Conservation (phyloP, 2,113 vertebrate species). For the Siphamia tubifer region DNA sequence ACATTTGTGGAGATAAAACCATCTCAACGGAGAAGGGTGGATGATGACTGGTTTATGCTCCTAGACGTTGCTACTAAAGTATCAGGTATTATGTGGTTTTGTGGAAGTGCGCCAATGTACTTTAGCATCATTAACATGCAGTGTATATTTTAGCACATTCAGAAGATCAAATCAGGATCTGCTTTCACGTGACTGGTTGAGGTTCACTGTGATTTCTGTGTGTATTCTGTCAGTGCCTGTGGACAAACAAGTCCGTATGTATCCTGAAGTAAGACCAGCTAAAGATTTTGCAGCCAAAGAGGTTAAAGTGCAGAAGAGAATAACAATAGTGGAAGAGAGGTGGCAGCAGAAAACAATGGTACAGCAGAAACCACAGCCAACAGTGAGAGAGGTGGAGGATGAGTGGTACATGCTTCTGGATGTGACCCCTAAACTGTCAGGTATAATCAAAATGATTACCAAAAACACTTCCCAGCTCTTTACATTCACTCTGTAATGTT, state of each 20-base stretch:
- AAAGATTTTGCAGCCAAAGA: constrained; percentile 27
- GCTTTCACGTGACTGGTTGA: no score
- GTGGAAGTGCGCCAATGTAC: no score
- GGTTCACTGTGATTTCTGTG: constrained; percentile 2
- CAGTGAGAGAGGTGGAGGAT: constrained; percentile 55
- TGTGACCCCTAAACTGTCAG: constrained; percentile 52
- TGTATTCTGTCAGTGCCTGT: constrained; percentile 19
- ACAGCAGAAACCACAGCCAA: constrained; percentile 1
- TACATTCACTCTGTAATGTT: no score
- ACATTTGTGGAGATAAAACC: constrained; percentile 2
- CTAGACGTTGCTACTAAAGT: constrained; percentile 42
- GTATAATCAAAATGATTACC: constrained; percentile 44
- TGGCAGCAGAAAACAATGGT: constrained; percentile 8
- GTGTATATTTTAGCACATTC: not conserved
- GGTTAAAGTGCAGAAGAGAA: constrained; percentile 18
- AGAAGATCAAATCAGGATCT: no score
- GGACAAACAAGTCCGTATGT: constrained; percentile 1
- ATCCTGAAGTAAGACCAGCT: constrained; percentile 14
- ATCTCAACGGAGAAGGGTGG: constrained; percentile 17
- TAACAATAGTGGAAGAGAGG: constrained; percentile 18
- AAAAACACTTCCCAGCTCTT: not conserved
- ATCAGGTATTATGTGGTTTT: constrained; percentile 41
- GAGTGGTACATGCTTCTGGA: constrained; percentile 62
- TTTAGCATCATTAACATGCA: not conserved
- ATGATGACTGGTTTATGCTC: constrained; percentile 66